Base-by-base conservation (phyloP, 2,113 vertebrate genomes). In the Amblyopsis rosae region DNA sequence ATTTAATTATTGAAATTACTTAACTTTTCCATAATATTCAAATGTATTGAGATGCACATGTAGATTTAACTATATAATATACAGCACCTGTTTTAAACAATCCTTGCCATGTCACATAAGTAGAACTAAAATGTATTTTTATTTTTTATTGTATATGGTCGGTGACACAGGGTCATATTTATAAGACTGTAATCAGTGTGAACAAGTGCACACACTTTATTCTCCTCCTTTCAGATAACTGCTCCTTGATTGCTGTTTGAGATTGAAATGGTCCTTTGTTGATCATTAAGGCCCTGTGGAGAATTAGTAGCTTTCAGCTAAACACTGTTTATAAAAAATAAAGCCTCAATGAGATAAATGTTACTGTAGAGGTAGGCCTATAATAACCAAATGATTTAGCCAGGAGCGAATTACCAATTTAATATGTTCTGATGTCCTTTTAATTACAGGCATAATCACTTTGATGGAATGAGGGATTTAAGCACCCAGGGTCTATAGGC, bases 361-460 rank as follows among this genome's bases (percentile, higher is more conserved):
- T 76, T 77, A 77, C 26, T 26, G 26, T 26, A 26, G 26, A 26
- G 26, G 26, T 41, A 41, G 35, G 35, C 35, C 81, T 80, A 65
- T 77, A 76, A 77, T 64, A 41, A 64, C 57, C 62, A 69, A 84
- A 86, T 86, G 67, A 89, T 89, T 77, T 76, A 71, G 81, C 75
- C 73, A 77, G 77, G 79, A 78, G 77, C 80, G 55, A 79, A 70
- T 49, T 67, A 72, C 17, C 83, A 84, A 90, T 90, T 85, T 51
- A 83, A 90, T 90, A 85, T 85, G 81, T 86, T 89, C 84, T 76
- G 71, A 81, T 69, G 62, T 80, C 82, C 82, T 85, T 88, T 89
- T 89, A 90, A 91, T 90, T 87, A 88, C 75, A 0, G 26, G 17
- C 65, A 73, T 86, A 86, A 90, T 88, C 77, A 75, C 75, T 72